Conservation (phyloP, 1,140 invertebrate genomes). For the Branchinecta lindahli region DNA sequence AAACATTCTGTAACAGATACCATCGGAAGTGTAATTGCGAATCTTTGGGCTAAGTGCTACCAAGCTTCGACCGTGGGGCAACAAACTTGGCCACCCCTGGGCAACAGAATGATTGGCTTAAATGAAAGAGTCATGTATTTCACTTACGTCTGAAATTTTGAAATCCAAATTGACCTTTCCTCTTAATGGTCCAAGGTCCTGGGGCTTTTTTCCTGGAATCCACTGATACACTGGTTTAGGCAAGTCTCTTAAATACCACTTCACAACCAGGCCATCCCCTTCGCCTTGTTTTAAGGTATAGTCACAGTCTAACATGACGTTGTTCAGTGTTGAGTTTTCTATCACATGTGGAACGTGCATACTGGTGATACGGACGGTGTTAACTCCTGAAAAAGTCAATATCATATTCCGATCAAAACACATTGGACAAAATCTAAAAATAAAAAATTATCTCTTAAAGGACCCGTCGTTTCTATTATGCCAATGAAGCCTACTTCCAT, state of each 20-base stretch:
- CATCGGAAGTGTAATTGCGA: too few species aligned
- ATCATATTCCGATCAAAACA: neutral
- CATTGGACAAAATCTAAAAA: too few species aligned
- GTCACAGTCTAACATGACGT: conserved; percentile 57
- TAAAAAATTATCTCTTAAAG: too few species aligned
- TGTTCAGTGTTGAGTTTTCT: conserved; percentile 43
- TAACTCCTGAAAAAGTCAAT: neutral
- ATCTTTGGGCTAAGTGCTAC: too few species aligned
- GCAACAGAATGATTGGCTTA: too few species aligned
- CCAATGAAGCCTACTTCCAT: too few species aligned
- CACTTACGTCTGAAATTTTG: conserved; percentile 41
- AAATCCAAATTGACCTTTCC: conserved; percentile 51
- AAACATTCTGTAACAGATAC: too few species aligned
- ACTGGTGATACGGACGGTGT: conserved; percentile 42
- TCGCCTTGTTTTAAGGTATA: conserved; percentile 43
- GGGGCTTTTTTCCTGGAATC: conserved; percentile 47
- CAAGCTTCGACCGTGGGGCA: too few species aligned
- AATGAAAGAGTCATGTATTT: neutral
- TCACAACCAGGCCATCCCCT: conserved; percentile 46
- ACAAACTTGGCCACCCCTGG: too few species aligned
- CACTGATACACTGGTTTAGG: conserved; percentile 56
- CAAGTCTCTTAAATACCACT: conserved; percentile 57
- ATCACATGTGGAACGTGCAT: conserved; percentile 48
- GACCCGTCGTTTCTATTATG: too few species aligned
- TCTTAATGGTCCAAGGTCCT: conserved; percentile 42